Evolutionary conservation across 2,888 invertebrate genomes (phyloP).

Genomic region (Dascillus cervinus): DNA sequence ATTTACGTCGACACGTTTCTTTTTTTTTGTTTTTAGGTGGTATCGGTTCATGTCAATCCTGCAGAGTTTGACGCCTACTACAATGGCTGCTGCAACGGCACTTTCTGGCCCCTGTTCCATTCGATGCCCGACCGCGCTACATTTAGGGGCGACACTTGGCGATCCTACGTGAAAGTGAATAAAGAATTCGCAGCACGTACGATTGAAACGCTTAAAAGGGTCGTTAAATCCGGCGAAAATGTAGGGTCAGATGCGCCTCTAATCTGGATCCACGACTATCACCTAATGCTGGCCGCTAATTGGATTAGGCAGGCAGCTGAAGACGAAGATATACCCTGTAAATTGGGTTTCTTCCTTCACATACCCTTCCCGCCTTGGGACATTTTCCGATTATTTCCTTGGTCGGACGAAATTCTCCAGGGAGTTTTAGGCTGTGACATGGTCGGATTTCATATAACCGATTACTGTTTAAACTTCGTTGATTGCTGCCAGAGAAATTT

Average conservation of each 20-base stretch:
- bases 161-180: conserved; percentile 70
- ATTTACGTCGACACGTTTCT: not conserved
- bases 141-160: conserved; percentile 77
- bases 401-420: conserved; percentile 90
- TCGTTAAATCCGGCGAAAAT: conserved; percentile 45
- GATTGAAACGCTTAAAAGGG: conserved; percentile 54
- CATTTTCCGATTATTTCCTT: conserved; percentile 81
- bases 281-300: conserved; percentile 86
- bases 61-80: conserved; percentile 78
- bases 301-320: conserved; percentile 83
- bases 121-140: conserved; percentile 86
- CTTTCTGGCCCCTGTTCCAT: conserved; percentile 88
- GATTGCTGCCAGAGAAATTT: conserved; percentile 83
- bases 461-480: conserved; percentile 85
- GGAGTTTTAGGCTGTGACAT: conserved; percentile 89
- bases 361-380: conserved; percentile 95
- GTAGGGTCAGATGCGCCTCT: conserved; percentile 53
- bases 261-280: conserved; percentile 93
- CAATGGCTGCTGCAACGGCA: conserved; percentile 88
- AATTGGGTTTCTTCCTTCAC: conserved; percentile 87
- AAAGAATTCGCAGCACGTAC: conserved; percentile 77
- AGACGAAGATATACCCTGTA: conserved; percentile 66
- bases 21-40: conserved; percentile 52
- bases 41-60: conserved; percentile 71
- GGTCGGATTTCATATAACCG: conserved; percentile 88